Conservation (phyloP, 1,140 invertebrate species). For the Caerostris darwini region DNA sequence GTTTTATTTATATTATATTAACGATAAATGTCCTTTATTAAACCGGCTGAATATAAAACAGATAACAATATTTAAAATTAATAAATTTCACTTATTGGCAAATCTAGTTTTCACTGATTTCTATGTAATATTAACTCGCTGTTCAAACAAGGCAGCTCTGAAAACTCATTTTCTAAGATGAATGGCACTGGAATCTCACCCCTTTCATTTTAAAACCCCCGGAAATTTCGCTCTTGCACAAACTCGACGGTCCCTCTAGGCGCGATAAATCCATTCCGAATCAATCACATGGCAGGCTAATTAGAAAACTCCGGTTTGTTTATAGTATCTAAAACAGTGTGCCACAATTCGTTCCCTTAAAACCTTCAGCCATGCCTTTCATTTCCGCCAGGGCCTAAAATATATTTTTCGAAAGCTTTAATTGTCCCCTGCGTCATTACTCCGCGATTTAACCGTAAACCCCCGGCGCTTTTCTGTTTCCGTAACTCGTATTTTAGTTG, state of each 20-base stretch:
- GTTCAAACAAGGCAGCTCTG: too few species aligned
- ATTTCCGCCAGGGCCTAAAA: background rate
- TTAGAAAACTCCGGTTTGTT: slow-evolving; percentile 18
- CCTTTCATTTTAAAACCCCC: too few species aligned
- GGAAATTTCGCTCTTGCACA: too few species aligned
- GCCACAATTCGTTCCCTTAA: background rate
- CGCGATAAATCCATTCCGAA: background rate
- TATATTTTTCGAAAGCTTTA: slow-evolving; percentile 31
- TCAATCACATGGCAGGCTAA: slow-evolving; percentile 1
- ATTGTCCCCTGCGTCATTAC: slow-evolving; percentile 12
- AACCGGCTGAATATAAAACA: too few species aligned
- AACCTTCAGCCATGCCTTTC: background rate
- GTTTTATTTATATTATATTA: too few species aligned
- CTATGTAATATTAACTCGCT: too few species aligned
- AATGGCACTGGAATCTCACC: too few species aligned
- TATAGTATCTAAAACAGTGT: background rate
- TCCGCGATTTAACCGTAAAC: slow-evolving; percentile 6
- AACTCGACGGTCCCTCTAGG: background rate
- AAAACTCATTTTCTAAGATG: too few species aligned
- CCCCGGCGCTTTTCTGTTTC: slow-evolving; percentile 2
- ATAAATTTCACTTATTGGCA: too few species aligned
- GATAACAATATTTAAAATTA: too few species aligned
- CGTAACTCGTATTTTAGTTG: slow-evolving; percentile 11
- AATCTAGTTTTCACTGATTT: too few species aligned
- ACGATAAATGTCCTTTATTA: too few species aligned